Percentiles rank a stretch among this genome's conserved stretches.
These are phyloP conservation scores for Sebastes diploproa DNA, from an alignment of 2,797 vertebrate species.

Conservation along the genomic window DNA sequence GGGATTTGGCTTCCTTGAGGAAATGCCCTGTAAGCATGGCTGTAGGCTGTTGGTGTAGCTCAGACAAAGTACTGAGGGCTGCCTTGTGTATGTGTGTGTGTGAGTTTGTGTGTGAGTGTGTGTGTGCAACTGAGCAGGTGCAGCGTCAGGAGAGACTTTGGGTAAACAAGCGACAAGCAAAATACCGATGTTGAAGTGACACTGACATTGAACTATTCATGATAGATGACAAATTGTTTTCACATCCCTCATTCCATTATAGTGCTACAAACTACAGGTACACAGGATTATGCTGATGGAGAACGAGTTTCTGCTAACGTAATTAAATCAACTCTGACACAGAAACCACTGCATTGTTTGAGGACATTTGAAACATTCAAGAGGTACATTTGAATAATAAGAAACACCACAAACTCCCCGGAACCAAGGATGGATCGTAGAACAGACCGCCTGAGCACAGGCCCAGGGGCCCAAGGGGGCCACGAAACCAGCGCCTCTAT, in stretches of 20 bases:
- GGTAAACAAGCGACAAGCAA: slow-evolving; percentile 64
- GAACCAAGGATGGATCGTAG: neutral
- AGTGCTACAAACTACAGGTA: slow-evolving; percentile 26
- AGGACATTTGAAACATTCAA: slow-evolving; percentile 19
- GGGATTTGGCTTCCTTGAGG: slow-evolving; percentile 68
- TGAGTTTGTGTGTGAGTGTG: slow-evolving; percentile 1
- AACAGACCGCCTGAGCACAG: neutral
- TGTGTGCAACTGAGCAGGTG: slow-evolving; percentile 8
- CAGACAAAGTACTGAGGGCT: slow-evolving; percentile 57
- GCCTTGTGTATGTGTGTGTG: slow-evolving; percentile 10
- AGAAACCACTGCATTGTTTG: slow-evolving; percentile 25
- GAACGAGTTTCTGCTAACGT: slow-evolving; percentile 33
- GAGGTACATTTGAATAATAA: slow-evolving; percentile 4
- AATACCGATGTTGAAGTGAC: slow-evolving; percentile 63
- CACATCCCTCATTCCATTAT: slow-evolving; percentile 43
- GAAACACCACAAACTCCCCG: neutral
- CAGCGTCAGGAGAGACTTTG: slow-evolving; percentile 55
- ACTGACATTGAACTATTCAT: slow-evolving; percentile 51
- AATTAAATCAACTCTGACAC: slow-evolving; percentile 46
- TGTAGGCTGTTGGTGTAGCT: slow-evolving; percentile 71
- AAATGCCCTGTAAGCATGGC: slow-evolving; percentile 76
- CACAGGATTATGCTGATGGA: slow-evolving; percentile 45
- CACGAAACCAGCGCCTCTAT: neutral
- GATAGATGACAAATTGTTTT: slow-evolving; percentile 61
- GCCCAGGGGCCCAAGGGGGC: neutral